Evolutionary conservation across 1,140 invertebrate species (phyloP).

Genomic region (Grapholita molesta): DNA sequence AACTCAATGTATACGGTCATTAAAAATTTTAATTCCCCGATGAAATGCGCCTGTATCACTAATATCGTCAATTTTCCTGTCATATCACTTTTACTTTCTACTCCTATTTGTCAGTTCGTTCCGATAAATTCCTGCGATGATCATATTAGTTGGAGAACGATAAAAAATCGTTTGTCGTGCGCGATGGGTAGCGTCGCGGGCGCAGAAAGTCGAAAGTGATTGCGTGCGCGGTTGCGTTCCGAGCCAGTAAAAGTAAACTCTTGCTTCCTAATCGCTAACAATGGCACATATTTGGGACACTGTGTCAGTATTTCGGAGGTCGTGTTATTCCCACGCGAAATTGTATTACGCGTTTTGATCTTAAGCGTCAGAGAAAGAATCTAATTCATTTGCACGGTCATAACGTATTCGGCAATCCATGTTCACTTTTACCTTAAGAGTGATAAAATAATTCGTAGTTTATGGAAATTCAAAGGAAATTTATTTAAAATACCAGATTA

Average conservation of each 20-base stretch:
- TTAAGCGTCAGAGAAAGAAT: background rate
- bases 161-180: slow-evolving; percentile 24
- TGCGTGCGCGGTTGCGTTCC: slow-evolving; percentile 54
- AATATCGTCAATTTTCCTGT: slow-evolving; percentile 9
- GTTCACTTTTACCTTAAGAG: background rate
- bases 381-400: background rate
- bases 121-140: slow-evolving; percentile 16
- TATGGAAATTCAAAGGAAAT: no score
- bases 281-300: slow-evolving; percentile 45
- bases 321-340: background rate
- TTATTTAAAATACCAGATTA: no score
- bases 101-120: slow-evolving; percentile 6
- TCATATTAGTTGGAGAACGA: slow-evolving; percentile 19
- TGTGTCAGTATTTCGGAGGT: slow-evolving; percentile 47
- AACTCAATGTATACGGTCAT: background rate
- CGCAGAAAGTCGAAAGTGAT: slow-evolving; percentile 64
- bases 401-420: background rate
- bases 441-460: no score
- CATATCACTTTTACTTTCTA: slow-evolving; percentile 10
- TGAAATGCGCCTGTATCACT: background rate
- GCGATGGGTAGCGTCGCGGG: slow-evolving; percentile 19
- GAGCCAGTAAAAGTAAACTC: slow-evolving; percentile 65
- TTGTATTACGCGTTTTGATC: background rate
- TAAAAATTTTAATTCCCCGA: background rate
- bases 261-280: slow-evolving; percentile 43